Conservation (phyloP, 2,113 vertebrate genomes). For the Ceyx margarethae region DNA sequence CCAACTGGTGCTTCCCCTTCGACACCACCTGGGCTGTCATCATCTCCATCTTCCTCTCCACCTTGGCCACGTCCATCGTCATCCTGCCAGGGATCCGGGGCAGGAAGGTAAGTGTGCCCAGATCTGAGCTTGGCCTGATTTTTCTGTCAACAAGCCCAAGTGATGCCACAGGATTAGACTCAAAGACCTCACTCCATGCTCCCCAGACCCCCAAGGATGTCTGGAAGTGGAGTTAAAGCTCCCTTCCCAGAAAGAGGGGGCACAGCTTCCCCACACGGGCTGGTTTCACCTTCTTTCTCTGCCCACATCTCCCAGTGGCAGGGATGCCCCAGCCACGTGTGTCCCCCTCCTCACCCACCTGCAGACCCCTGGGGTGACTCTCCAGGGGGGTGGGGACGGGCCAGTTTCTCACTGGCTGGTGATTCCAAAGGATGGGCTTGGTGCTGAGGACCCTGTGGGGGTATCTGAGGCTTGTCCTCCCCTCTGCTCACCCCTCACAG, state of each 20-base stretch:
- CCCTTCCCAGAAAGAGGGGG: background rate
- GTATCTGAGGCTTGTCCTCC: background rate
- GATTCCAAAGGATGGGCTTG: background rate
- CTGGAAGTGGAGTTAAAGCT: background rate
- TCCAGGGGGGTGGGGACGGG: background rate
- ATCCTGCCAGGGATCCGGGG: conserved; percentile 93
- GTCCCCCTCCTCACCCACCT: accelerated
- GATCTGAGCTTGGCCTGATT: background rate
- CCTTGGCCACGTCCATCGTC: conserved; percentile 79
- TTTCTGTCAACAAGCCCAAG: background rate
- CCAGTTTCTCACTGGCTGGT: background rate
- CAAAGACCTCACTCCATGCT: background rate
- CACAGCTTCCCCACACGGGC: background rate
- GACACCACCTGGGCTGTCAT: conserved; percentile 75
- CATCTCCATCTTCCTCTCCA: conserved; percentile 80
- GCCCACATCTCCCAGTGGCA: background rate
- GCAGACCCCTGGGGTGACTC: background rate
- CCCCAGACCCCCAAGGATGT: background rate
- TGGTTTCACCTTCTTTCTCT: background rate
- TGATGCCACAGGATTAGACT: background rate
- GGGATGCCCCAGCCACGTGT: background rate
- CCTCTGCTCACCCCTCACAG: conserved; percentile 62
- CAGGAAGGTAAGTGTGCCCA: conserved; percentile 78
- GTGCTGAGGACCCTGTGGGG: background rate
- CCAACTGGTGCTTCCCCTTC: conserved; percentile 78